Evolutionary conservation across 2,888 invertebrate genomes (phyloP), one percentile per base, ranked within the genome.

Genomic region (Pyrgus malvae): DNA sequence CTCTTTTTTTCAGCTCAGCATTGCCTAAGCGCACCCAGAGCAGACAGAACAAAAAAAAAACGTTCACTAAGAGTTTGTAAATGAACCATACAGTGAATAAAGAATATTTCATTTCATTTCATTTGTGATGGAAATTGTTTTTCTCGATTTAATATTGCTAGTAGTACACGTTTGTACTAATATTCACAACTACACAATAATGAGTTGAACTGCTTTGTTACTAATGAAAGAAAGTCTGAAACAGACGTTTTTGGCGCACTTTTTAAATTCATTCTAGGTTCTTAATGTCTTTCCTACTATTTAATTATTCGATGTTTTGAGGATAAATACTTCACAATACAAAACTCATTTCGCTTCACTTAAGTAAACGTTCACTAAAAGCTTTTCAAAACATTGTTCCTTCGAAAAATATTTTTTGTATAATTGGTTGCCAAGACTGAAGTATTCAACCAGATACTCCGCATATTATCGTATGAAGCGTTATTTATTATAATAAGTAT

Each of bases 181-280:
- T 8, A 9, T 21, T 45, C 33, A 31, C 17, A 33, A 45, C 21
- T 12, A 45, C 9, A 2, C 17, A 21, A 19, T 21, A 31, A 31
- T 44, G 19, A 29, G 8, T 31, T 3, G 19, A 19, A 16, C 31
- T 40, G 7, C 31, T 31, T 7, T 44, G 44, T 31, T 33, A 14
- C 14, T 33, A 45, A 45, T 33, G 19, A 33, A n/a, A n/a, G 45
- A 45, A 33, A 33, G 7, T 21, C 45, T 45, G 45, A 19, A 9
- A 14, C n/a, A 21, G 45, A 45, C 45, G 23, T 31, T 21, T 45
- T 19, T 33, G n/a, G 21, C 4, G n/a, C 45, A 23, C 14, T 21
- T 29, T 45, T 5, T 33, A 31, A 45, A 23, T 45, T 33, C 21
- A 45, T 19, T 45, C 27, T 25, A 38, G 12, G 9, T 35, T 35